phyloP scores from a whole-genome alignment of 2,797 vertebrate species.

The Menidia menidia region DNA sequence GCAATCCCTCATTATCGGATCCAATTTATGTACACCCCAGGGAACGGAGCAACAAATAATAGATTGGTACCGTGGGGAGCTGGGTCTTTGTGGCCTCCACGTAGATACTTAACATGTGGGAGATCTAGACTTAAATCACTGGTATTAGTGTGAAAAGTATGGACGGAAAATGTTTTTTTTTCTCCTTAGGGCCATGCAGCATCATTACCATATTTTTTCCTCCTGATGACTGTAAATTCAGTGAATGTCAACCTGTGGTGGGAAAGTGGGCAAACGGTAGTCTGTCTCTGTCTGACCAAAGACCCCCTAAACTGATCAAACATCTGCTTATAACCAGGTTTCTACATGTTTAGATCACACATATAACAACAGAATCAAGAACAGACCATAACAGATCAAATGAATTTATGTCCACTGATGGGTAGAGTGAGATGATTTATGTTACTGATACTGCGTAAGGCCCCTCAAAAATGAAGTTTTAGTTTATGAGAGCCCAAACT shows the following conservation, averaged over 20 bases:
- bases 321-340: conserved; percentile 81
- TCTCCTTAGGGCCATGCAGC: conserved; percentile 60
- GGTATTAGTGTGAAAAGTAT: conserved; percentile 56
- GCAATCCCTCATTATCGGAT: conserved; percentile 69
- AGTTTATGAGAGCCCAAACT: conserved; percentile 1
- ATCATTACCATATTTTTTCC: conserved; percentile 74
- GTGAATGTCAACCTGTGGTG: conserved; percentile 68
- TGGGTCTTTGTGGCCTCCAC: conserved; percentile 34
- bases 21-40: conserved; percentile 67
- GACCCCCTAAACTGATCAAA: conserved; percentile 81
- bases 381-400: conserved; percentile 36
- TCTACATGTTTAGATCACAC: conserved; percentile 71
- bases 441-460: conserved; percentile 12
- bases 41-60: conserved; percentile 58
- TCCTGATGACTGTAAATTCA: conserved; percentile 77
- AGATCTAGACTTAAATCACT: conserved; percentile 47
- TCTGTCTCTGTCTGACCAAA: conserved; percentile 79
- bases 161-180: conserved; percentile 68
- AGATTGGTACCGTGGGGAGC: conserved; percentile 39
- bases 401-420: conserved; percentile 26
- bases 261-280: conserved; percentile 78
- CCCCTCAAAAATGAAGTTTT: conserved; percentile 33
- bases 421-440: conserved; percentile 11
- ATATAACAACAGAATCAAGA: conserved; percentile 61
- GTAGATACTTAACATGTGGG: conserved; percentile 30